phyloP scores from a whole-genome alignment of 1,140 invertebrate species.

The Pseudachorutes palmiensis region DNA sequence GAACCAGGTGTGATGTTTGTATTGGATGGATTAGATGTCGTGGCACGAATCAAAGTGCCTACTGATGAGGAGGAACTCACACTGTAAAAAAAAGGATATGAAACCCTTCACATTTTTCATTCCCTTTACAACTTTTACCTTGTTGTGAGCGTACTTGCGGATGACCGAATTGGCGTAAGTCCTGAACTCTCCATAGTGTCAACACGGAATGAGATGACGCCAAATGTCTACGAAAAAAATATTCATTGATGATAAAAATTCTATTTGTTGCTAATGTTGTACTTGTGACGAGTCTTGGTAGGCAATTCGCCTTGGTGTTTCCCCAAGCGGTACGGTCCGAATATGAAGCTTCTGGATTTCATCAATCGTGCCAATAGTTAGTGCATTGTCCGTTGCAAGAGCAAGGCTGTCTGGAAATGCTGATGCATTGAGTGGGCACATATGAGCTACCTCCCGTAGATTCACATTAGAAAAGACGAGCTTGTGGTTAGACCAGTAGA shows the following conservation, averaged over 20 bases:
- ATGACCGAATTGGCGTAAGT: constrained; percentile 57
- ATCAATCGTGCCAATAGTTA: constrained; percentile 97
- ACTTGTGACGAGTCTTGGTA: constrained; percentile 87
- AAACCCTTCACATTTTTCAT: background rate
- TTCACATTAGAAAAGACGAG: constrained; percentile 99
- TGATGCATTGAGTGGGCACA: constrained; percentile 93
- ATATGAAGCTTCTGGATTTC: constrained; percentile 98
- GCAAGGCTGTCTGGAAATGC: constrained; percentile 92
- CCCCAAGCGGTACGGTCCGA: constrained; percentile 83
- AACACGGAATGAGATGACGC: constrained; percentile 79
- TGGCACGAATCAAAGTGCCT: constrained; percentile 32
- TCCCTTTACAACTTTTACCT: constrained; percentile 36
- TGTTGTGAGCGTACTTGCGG: constrained; percentile 67
- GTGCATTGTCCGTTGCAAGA: constrained; percentile 81
- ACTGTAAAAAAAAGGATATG: constrained; percentile 22
- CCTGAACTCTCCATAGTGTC: constrained; percentile 68
- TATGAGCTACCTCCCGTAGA: constrained; percentile 93
- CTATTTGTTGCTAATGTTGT: background rate
- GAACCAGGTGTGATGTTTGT: constrained; percentile 18
- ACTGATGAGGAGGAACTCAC: constrained; percentile 35
- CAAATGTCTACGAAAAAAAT: constrained; percentile 67
- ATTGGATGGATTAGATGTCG: constrained; percentile 28
- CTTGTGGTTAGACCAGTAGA: constrained; percentile 98
- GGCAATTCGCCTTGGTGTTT: constrained; percentile 85
- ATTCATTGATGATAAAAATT: background rate